Conservation (phyloP, 2,113 vertebrate species). For the Antigone vipio region DNA sequence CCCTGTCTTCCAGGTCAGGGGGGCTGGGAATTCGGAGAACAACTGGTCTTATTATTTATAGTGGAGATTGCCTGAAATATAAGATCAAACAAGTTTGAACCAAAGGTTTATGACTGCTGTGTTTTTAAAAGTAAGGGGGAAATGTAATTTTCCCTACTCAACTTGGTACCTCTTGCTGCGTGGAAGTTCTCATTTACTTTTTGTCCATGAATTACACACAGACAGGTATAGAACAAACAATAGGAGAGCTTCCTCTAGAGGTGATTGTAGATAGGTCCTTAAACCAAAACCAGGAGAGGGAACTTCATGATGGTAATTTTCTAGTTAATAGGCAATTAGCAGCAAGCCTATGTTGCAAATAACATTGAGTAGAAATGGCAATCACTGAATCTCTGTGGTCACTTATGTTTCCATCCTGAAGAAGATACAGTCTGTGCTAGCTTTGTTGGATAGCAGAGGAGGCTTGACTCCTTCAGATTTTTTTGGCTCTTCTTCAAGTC, state of each 20-base stretch:
- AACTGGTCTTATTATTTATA: too few species aligned
- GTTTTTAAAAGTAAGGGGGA: not conserved
- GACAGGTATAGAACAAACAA: not conserved
- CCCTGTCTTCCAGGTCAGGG: too few species aligned
- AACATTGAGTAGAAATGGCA: not conserved
- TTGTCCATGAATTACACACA: not conserved
- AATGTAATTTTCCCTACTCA: not conserved
- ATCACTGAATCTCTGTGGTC: not conserved
- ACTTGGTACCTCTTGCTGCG: not conserved
- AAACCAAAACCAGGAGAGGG: not conserved
- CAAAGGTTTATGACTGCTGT: not conserved
- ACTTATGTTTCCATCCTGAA: not conserved
- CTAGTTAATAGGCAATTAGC: not conserved
- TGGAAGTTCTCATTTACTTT: not conserved
- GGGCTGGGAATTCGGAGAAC: too few species aligned
- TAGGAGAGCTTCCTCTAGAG: not conserved
- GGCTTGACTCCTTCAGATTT: not conserved
- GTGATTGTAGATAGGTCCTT: not conserved
- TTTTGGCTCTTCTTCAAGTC: not conserved
- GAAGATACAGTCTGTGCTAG: not conserved
- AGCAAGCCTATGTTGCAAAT: not conserved
- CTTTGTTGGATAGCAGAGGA: not conserved
- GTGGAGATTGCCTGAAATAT: not conserved
- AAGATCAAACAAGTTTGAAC: not conserved
- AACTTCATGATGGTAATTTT: not conserved